Evolutionary conservation across 30 jellyfish, hydroid and myxozoan genomes (phyloP).

Genomic region (Aurelia sp.): DNA sequence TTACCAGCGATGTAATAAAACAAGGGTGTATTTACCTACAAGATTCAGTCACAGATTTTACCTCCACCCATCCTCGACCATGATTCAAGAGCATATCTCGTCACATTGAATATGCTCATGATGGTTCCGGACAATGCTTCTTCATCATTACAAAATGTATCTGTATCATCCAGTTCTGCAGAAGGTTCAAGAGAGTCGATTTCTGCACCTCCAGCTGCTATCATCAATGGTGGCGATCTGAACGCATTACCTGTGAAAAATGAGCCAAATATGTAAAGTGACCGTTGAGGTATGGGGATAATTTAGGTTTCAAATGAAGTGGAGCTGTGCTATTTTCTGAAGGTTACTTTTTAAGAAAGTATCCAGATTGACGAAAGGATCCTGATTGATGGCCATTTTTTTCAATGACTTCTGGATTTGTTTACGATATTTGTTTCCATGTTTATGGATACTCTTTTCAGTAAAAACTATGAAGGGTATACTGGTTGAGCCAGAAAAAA

Average conservation of each 20-base stretch:
- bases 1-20: no score
- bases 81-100: conserved; percentile 66
- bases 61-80: conserved; percentile 37
- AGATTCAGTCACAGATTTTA: not conserved
- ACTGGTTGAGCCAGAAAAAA: no score
- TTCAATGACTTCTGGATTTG: no score
- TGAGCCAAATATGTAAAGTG: not conserved
- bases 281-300: not conserved
- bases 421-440: no score
- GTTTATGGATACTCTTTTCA: no score
- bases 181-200: conserved; percentile 57
- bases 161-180: conserved; percentile 54
- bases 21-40: no score
- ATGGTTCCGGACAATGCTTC: conserved; percentile 89
- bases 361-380: no score
- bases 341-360: no score
- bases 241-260: conserved; percentile 56
- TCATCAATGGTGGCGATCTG: conserved; percentile 57
- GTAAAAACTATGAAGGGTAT: no score
- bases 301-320: no score
- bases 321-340: no score
- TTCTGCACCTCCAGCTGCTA: conserved; percentile 78
- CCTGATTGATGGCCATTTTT: no score
- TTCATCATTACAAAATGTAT: conserved; percentile 65
- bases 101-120: conserved; percentile 72